Percentiles rank a stretch among this genome's conserved stretches.
Evolutionary conservation across 2,888 invertebrate genomes (phyloP).

Genomic region (Anorthoa munda): DNA sequence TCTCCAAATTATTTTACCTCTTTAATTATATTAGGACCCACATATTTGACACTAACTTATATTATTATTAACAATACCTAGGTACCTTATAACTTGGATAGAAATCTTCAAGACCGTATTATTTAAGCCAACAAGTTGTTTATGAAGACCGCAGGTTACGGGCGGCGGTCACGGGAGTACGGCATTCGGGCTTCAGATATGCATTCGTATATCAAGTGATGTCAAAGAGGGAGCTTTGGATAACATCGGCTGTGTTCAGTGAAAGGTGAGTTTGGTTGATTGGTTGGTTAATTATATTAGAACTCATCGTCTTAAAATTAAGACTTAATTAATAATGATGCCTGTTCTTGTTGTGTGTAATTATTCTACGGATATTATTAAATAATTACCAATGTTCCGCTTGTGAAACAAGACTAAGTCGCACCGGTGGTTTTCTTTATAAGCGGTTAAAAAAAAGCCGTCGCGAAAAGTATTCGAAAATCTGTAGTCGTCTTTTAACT

Average conservation of each 20-base stretch:
- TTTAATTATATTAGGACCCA: no score
- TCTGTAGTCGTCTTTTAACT: not conserved
- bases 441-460: no score
- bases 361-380: no score
- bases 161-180: constrained; percentile 18
- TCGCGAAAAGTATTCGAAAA: no score
- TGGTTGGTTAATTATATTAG: not conserved
- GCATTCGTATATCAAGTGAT: constrained; percentile 34
- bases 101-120: constrained; percentile 9
- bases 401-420: no score
- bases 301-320: not conserved
- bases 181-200: constrained; percentile 22
- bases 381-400: no score
- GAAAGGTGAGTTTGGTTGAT: not conserved
- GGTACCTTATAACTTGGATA: not conserved
- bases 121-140: constrained; percentile 43
- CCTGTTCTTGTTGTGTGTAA: not conserved
- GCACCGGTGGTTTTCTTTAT: no score
- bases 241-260: constrained; percentile 5
- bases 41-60: no score
- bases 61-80: not conserved
- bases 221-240: constrained; percentile 3
- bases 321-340: no score
- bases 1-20: no score
- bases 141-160: constrained; percentile 39